Evolutionary conservation across 2,888 invertebrate genomes (phyloP), one percentile per base, ranked within the genome.

Genomic region (Sesamia inferens): DNA sequence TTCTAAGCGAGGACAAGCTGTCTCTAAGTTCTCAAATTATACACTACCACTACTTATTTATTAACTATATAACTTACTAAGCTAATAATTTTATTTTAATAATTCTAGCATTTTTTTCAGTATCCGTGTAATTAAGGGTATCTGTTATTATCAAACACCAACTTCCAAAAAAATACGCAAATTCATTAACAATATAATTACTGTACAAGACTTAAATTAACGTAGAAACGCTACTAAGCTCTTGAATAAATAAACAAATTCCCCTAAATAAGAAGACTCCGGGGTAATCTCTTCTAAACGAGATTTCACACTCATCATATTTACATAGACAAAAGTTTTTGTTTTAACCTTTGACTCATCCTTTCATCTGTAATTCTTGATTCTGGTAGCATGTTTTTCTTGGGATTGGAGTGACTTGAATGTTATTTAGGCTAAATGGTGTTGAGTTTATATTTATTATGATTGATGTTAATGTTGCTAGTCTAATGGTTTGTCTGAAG

Each of bases 221-320:
- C 67, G 67, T 39, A 22, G 63, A 64, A 64, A 48, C 64, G 59
- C 54, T 75, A 74, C 39, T 2, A 44, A 79, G 66, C 65, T 77
- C 65, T 58, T 69, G 67, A 77, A 79, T 82, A 82, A 79, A 77
- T 79, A 76, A 65, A 57, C 31, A 24, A 66, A 64, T 67, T 77
- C 19, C 54, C 42, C 63, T 59, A 58, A 55, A 75, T 55, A 51
- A 51, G 59, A n/a, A 55, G 61, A 55, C 63, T 48, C 68, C 55
- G 5, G 39, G 16, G 54, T 72, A 55, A 71, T 65, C 65, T 65
- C 65, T 71, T 14, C 58, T 79, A 79, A 82, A 77, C 66, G 69
- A 3, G 58, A 79, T 82, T 78, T 67, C 65, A 58, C 68, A 66
- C 58, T 65, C 65, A 72, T 68, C 68, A 68, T 68, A 72, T 69